Conservation (phyloP, 92 coral and sea anemone species). For the Phenganax marumi region DNA sequence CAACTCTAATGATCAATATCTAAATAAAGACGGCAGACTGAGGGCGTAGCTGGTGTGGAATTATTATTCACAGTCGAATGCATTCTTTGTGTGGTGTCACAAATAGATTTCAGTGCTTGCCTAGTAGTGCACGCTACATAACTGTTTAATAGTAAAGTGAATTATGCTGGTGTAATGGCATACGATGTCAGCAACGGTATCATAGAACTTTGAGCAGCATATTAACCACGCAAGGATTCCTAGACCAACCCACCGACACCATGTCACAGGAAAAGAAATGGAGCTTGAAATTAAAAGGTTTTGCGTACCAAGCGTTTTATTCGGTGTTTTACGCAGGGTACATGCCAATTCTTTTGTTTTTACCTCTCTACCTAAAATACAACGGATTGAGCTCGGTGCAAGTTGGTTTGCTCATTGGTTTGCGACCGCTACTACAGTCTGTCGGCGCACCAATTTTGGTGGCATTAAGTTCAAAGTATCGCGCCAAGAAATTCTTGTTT, state of each 20-base stretch:
- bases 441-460: constrained; percentile 87
- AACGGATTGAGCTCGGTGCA: constrained; percentile 61
- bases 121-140: no score
- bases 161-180: no score
- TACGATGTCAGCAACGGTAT: no score
- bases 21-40: not conserved
- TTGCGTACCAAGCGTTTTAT: constrained; percentile 74
- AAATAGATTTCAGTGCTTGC: no score
- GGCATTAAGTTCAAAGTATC: constrained; percentile 63
- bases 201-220: not conserved
- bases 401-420: constrained; percentile 69
- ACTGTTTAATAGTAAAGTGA: no score
- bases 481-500: constrained; percentile 63
- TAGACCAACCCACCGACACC: not conserved
- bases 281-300: constrained; percentile 53
- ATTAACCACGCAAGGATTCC: not conserved
- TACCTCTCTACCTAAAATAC: constrained; percentile 80
- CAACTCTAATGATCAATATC: not conserved
- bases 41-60: not conserved
- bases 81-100: no score
- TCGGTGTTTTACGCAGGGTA: constrained; percentile 74
- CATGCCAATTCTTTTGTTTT: constrained; percentile 67
- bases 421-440: constrained; percentile 80
- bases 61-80: not conserved
- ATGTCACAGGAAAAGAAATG: constrained; percentile 33